Conservation (phyloP, 2,113 vertebrate genomes). For the Trichechus manatus region DNA sequence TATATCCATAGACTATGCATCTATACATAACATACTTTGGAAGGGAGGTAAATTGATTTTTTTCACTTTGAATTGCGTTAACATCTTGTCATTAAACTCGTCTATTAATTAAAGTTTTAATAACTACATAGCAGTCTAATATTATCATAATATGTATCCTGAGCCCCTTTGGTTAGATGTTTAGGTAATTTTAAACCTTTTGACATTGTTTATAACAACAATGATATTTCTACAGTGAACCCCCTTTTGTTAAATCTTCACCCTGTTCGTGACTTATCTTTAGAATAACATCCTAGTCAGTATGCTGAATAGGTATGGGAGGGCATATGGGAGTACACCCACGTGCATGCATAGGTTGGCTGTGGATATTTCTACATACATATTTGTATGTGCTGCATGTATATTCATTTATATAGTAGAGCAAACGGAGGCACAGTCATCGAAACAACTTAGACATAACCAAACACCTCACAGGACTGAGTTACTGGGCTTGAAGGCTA, state of each 20-base stretch:
- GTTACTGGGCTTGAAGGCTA: too few relatives aligned
- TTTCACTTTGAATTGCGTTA: not conserved
- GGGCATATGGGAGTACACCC: too few relatives aligned
- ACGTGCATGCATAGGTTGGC: too few relatives aligned
- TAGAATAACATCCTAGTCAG: not conserved
- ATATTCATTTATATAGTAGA: too few relatives aligned
- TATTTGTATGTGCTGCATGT: too few relatives aligned
- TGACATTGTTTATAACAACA: not conserved
- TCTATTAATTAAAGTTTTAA: not conserved
- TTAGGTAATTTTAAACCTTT: not conserved
- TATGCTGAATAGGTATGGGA: too few relatives aligned
- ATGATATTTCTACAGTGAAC: not conserved
- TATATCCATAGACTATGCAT: not conserved
- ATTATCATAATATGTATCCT: not conserved
- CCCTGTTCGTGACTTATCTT: not conserved
- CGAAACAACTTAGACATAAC: too few relatives aligned
- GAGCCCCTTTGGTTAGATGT: not conserved
- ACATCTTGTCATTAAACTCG: not conserved
- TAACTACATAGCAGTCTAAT: not conserved
- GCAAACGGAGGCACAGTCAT: too few relatives aligned
- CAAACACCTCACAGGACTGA: too few relatives aligned
- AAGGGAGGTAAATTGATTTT: not conserved
- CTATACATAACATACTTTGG: not conserved
- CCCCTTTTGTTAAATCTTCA: not conserved
- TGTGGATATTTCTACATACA: too few relatives aligned